These are phyloP conservation scores for Glaucopsyche alexis DNA, from an alignment of 2,888 invertebrate species.

Conservation along the genomic window DNA sequence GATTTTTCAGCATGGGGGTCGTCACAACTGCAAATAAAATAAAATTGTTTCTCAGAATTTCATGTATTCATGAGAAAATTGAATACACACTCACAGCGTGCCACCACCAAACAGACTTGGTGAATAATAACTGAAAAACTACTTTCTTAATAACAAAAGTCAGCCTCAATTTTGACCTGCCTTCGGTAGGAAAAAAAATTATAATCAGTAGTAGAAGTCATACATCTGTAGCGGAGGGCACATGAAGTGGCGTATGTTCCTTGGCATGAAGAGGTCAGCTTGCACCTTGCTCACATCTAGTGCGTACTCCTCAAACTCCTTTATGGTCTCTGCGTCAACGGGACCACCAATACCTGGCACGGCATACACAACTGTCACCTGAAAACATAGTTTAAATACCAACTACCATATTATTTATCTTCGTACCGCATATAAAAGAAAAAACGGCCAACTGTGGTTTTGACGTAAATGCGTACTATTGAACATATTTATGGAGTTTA, in stretches of 20 bases:
- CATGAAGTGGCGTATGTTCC: constrained; percentile 84
- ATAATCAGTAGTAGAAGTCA: constrained; percentile 38
- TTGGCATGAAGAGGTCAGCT: constrained; percentile 84
- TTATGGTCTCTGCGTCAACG: constrained; percentile 72
- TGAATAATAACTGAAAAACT: too few relatives aligned
- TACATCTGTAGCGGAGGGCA: constrained; percentile 84
- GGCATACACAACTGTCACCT: constrained; percentile 65
- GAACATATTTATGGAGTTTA: too few relatives aligned
- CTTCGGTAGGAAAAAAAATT: too few relatives aligned
- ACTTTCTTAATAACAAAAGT: too few relatives aligned
- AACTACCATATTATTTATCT: too few relatives aligned
- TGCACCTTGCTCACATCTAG: constrained; percentile 77
- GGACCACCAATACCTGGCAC: constrained; percentile 82
- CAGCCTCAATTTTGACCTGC: too few relatives aligned
- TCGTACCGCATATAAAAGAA: too few relatives aligned
- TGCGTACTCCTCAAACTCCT: constrained; percentile 77
- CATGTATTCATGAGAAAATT: background rate
- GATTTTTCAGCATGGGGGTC: constrained; percentile 49
- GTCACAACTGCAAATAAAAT: constrained; percentile 47
- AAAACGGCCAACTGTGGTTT: too few relatives aligned
- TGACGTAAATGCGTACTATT: too few relatives aligned
- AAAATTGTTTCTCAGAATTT: background rate
- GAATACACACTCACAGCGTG: too few relatives aligned
- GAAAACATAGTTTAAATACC: constrained; percentile 24
- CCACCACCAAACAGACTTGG: too few relatives aligned